Conservation (phyloP, 2,113 vertebrate species). For the Motacilla tschutschensis region DNA sequence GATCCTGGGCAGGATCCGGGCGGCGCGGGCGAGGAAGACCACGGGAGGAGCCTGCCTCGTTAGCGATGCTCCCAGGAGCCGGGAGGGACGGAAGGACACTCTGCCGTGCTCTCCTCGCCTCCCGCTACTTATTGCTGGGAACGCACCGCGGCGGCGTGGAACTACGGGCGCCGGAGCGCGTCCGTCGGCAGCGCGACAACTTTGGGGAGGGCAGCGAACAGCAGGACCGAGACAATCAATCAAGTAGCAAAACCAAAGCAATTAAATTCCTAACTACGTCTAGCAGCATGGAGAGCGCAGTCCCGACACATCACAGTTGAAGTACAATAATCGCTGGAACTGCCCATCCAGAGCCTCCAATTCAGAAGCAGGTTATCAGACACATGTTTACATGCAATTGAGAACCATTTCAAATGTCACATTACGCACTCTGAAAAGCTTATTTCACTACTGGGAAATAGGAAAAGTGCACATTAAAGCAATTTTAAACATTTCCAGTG, state of each 20-base stretch:
- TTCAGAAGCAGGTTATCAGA: constrained; percentile 71
- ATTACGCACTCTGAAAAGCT: constrained; percentile 75
- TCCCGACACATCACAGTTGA: constrained; percentile 74
- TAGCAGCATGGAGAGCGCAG: constrained; percentile 75
- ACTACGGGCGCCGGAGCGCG: neutral
- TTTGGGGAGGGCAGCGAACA: constrained; percentile 65
- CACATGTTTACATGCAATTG: constrained; percentile 71
- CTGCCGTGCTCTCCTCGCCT: constrained; percentile 60
- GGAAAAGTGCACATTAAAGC: constrained; percentile 78
- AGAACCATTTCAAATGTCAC: constrained; percentile 78
- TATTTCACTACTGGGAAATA: constrained; percentile 76
- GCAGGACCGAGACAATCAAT: constrained; percentile 54
- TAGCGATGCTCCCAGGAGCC: constrained; percentile 34
- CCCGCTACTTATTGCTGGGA: constrained; percentile 67
- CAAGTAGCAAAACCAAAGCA: constrained; percentile 77
- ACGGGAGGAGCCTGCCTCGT: constrained; percentile 49
- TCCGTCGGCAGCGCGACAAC: constrained; percentile 2
- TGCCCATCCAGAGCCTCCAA: constrained; percentile 69
- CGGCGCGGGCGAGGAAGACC: constrained; percentile 49
- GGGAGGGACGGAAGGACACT: constrained; percentile 37
- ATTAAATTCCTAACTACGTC: constrained; percentile 68
- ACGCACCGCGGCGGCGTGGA: constrained; percentile 38
- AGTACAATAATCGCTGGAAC: constrained; percentile 70
- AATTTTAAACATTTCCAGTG: constrained; percentile 82
- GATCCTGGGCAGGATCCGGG: constrained; percentile 67